phyloP scores from a whole-genome alignment of 2,888 invertebrate genomes.

The Rotaria sp. region DNA sequence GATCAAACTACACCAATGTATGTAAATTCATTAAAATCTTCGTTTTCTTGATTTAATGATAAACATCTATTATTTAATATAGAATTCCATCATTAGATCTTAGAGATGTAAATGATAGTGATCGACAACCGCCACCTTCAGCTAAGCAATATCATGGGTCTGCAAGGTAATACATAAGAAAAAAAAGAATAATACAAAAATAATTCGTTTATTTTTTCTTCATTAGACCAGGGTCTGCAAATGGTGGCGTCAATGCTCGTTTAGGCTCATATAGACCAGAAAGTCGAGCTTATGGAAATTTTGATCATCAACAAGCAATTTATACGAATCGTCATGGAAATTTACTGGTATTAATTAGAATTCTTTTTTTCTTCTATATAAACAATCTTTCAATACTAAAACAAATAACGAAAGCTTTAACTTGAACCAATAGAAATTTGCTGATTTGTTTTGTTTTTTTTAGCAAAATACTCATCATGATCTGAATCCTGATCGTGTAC shows the following conservation, averaged over 20 bases:
- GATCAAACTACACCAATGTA: neutral
- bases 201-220: neutral
- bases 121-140: neutral
- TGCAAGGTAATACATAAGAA: neutral
- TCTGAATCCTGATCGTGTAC: neutral
- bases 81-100: neutral
- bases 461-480: neutral
- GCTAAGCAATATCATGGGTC: neutral
- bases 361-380: neutral
- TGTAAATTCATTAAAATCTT: neutral
- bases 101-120: neutral
- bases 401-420: no score
- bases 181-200: neutral
- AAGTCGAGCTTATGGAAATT: neutral
- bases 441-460: neutral
- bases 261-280: neutral
- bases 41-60: no score
- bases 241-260: neutral
- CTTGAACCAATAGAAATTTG: no score
- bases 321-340: constrained; percentile 14
- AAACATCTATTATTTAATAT: neutral
- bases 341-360: neutral
- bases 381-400: no score
- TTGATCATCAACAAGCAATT: neutral
- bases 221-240: neutral